phyloP scores from a whole-genome alignment of 2,888 invertebrate species.

The Dicyrtoma fusca region DNA sequence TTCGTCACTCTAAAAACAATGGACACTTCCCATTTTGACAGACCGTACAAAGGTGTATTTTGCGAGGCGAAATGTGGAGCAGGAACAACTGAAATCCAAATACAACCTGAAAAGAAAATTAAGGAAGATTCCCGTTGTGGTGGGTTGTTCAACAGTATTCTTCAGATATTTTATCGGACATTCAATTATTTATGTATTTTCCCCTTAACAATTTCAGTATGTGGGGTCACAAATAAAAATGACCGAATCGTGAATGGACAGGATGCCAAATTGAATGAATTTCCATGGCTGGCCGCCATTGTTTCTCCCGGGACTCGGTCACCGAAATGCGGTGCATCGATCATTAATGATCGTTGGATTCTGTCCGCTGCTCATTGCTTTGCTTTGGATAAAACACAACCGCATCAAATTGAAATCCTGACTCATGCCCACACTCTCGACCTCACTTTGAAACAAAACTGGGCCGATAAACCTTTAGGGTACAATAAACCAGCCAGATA shows the following conservation, averaged over 20 bases:
- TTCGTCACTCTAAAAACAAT: slow-evolving; percentile 14
- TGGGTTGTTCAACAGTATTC: background rate
- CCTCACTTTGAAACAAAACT: slow-evolving; percentile 20
- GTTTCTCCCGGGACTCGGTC: slow-evolving; percentile 43
- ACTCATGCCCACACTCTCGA: slow-evolving; percentile 42
- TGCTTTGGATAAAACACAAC: background rate
- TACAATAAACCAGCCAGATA: background rate
- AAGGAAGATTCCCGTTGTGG: slow-evolving; percentile 27
- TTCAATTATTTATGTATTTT: background rate
- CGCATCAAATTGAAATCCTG: slow-evolving; percentile 39
- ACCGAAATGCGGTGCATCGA: slow-evolving; percentile 41
- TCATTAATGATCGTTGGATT: slow-evolving; percentile 28
- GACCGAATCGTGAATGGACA: slow-evolving; percentile 50
- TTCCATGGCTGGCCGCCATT: slow-evolving; percentile 51
- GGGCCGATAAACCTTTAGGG: slow-evolving; percentile 7
- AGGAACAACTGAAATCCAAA: background rate
- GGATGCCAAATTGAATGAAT: slow-evolving; percentile 48
- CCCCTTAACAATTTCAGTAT: slow-evolving; percentile 40
- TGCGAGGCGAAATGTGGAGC: slow-evolving; percentile 28
- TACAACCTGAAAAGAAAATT: no score
- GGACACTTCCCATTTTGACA: background rate
- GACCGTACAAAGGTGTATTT: slow-evolving; percentile 12
- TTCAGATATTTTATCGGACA: background rate
- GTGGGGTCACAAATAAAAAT: slow-evolving; percentile 47
- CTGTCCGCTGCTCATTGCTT: slow-evolving; percentile 51